Evolutionary conservation across 2,797 vertebrate genomes (phyloP), one percentile per base, ranked within the genome.

Genomic region (Rhadinocentrus ornatus): DNA sequence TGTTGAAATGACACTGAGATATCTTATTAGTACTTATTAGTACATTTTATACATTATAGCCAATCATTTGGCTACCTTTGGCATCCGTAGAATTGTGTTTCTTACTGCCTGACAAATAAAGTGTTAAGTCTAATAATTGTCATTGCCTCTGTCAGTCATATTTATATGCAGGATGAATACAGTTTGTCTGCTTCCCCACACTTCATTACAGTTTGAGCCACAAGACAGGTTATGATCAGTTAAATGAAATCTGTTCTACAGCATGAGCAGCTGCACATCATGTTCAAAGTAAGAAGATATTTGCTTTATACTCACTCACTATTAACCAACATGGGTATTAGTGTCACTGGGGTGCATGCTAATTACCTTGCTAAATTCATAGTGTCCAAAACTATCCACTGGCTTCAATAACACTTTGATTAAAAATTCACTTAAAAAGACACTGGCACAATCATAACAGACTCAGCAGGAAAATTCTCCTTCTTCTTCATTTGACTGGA

Each of bases 321-420:
- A 32, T 78, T 52, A 66, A 37, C 6, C 35, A 20, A 44, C 32
- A 62, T 20, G 2, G 53, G 53, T 2, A 48, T 46, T 2, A 2
- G 12, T 29, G 35, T 54, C 63, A 15, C 67, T 67, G n/a, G 58
- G 18, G 34, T 65, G 75, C 73, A 75, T 77, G 27, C 64, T 70
- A 58, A 85, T 75, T 1, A 50, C 68, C 6, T 16, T 80, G 78
- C 69, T 62, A 44, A 71, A 69, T 77, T 34, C 68, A 65, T 26
- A 55, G 53, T 57, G 60, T 50, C 24, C 24, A 61, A 65, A 52
- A 20, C 29, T 39, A 34, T 41, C 39, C 52, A 18, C 26, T 62
- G 22, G 50, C 58, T 73, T 73, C 48, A 73, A 77, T 62, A 69
- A 77, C 64, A 61, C 50, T 71, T 71, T 78, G 56, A 77, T 54